Percentiles rank a stretch among this genome's conserved stretches.
Conservation (phyloP, 2,797 vertebrate species). For the Halcyon leucocephala region DNA sequence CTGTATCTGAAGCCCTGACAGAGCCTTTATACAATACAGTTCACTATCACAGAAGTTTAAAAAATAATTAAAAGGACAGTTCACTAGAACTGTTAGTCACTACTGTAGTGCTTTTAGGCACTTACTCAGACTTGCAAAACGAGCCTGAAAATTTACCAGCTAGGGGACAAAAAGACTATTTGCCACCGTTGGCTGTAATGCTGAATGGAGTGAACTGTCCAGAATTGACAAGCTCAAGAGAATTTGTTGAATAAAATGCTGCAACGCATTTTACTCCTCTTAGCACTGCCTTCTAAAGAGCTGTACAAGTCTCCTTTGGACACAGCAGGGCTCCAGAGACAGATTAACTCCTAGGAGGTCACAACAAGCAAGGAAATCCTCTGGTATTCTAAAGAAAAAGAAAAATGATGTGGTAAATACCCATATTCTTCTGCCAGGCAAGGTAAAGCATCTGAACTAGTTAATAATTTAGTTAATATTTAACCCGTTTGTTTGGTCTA, state of each 20-base stretch:
- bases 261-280: neutral
- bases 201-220: neutral
- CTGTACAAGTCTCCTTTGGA: neutral
- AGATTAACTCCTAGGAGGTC: neutral
- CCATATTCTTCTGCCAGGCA: neutral
- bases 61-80: neutral
- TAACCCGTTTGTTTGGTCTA: neutral
- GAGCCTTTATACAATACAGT: neutral
- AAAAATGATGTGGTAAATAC: neutral
- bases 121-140: neutral
- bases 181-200: accelerated
- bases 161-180: neutral
- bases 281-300: neutral
- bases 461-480: neutral
- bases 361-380: neutral
- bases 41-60: neutral
- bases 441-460: neutral
- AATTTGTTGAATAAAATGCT: neutral
- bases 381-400: neutral
- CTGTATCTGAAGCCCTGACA: neutral
- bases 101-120: neutral
- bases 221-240: neutral
- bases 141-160: neutral
- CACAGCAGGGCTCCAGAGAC: neutral
- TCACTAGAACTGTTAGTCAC: neutral